phyloP scores from a whole-genome alignment of 2,888 invertebrate genomes.

The Cactoblastis cactorum region DNA sequence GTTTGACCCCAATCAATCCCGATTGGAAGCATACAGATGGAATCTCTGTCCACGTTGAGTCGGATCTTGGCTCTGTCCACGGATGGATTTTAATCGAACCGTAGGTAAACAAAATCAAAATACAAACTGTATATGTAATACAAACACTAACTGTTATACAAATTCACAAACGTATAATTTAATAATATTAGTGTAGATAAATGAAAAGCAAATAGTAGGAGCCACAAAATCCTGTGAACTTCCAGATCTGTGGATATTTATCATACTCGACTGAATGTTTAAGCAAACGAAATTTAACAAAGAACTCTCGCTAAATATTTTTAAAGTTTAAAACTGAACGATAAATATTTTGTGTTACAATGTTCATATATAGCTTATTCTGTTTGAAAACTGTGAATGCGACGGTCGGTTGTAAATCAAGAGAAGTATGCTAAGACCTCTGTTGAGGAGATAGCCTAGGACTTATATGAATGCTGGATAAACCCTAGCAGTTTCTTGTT shows the following conservation, averaged over 20 bases:
- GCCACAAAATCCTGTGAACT: slow-evolving; percentile 3
- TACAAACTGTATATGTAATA: too few relatives aligned
- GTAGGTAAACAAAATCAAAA: too few relatives aligned
- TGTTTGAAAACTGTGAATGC: slow-evolving; percentile 4
- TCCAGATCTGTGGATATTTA: slow-evolving; percentile 10
- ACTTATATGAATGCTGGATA: background rate
- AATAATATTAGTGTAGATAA: background rate
- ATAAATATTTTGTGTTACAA: background rate
- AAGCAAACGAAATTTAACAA: background rate
- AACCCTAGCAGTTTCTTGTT: background rate
- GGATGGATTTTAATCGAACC: too few relatives aligned
- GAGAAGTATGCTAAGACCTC: background rate
- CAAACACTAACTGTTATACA: too few relatives aligned
- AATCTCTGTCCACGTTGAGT: too few relatives aligned
- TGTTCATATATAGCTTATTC: background rate
- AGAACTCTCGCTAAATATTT: background rate
- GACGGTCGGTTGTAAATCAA: background rate
- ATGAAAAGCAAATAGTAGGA: background rate
- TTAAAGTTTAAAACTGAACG: background rate
- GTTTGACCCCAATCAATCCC: too few relatives aligned
- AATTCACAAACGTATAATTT: too few relatives aligned
- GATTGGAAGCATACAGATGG: too few relatives aligned
- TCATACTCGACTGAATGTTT: slow-evolving; percentile 9
- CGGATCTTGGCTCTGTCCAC: too few relatives aligned
- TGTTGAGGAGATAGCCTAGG: background rate